These are phyloP conservation scores for Myodes glareolus DNA, from an alignment of 2,113 vertebrate genomes.

Conservation along the genomic window DNA sequence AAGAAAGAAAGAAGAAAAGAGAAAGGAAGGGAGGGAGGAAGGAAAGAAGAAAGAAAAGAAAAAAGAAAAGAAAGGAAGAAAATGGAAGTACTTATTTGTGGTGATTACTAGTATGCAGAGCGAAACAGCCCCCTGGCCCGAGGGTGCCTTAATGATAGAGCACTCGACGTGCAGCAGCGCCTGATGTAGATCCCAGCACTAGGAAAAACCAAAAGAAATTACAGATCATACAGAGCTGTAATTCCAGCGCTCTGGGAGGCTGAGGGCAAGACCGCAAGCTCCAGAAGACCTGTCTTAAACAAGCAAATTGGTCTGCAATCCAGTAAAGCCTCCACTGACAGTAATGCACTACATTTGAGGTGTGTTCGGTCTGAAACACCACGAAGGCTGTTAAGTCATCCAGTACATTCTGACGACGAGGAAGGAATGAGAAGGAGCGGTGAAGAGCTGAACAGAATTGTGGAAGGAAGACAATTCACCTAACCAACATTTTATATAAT, in stretches of 20 bases:
- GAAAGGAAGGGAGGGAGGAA: background rate
- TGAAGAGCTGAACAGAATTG: constrained; percentile 11
- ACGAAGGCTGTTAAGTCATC: background rate
- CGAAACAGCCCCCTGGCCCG: background rate
- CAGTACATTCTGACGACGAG: background rate
- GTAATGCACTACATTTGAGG: background rate
- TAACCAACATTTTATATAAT: constrained; percentile 20
- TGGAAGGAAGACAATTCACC: background rate
- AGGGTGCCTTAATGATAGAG: no score
- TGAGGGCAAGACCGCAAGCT: background rate
- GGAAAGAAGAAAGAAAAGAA: background rate
- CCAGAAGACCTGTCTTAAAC: background rate
- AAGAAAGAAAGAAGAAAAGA: background rate
- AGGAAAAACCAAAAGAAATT: background rate
- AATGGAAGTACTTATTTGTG: background rate
- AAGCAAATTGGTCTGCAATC: background rate
- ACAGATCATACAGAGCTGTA: background rate
- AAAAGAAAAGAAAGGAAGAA: background rate
- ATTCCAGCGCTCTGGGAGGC: background rate
- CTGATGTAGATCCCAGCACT: background rate
- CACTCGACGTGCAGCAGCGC: background rate
- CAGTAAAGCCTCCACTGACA: background rate
- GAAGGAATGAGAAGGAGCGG: background rate
- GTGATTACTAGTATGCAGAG: background rate
- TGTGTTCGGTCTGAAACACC: background rate